These are phyloP conservation scores for Falco columbarius DNA, from an alignment of 2,797 vertebrate genomes.

Conservation along the genomic window DNA sequence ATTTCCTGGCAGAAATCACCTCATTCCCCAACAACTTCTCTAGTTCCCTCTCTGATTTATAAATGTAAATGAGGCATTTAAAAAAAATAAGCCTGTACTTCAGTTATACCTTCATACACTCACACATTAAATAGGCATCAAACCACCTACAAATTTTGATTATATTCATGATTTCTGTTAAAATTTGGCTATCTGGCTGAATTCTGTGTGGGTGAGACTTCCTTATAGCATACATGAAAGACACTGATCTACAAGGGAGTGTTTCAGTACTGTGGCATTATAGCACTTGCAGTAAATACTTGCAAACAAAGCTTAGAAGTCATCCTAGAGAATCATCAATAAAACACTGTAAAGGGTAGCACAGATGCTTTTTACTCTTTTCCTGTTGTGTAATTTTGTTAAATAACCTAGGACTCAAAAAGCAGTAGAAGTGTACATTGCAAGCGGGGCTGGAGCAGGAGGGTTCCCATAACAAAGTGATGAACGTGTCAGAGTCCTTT, in stretches of 20 bases:
- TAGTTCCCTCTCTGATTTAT: background rate
- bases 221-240: background rate
- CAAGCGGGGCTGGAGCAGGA: background rate
- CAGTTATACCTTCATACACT: background rate
- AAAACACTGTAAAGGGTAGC: background rate
- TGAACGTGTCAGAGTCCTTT: background rate
- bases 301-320: background rate
- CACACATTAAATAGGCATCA: background rate
- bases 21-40: background rate
- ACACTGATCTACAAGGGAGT: accelerated
- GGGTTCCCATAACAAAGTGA: background rate
- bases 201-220: background rate
- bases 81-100: background rate
- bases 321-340: background rate
- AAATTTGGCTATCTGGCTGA: background rate
- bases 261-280: background rate
- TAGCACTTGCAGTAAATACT: background rate
- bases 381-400: background rate
- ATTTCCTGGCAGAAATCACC: background rate
- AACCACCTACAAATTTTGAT: background rate
- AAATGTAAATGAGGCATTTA: background rate
- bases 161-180: background rate
- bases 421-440: background rate
- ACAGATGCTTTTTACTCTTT: background rate
- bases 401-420: background rate